Percentiles rank a stretch among this genome's conserved stretches.
Evolutionary conservation across 2,797 vertebrate genomes (phyloP).

Genomic region (Manis javanica): DNA sequence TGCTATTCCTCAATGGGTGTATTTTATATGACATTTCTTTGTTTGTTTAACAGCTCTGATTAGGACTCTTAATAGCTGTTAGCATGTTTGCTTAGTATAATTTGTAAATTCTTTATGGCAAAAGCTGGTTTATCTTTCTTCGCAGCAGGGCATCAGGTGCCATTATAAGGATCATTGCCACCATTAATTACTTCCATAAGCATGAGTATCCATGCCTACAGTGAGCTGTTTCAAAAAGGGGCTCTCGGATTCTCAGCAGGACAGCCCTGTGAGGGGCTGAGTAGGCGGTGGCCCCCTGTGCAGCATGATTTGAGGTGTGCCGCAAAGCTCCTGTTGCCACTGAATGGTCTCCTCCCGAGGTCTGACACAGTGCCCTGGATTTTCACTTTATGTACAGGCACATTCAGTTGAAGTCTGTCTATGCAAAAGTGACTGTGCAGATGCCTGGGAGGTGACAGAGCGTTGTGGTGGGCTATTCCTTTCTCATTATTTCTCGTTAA

Average conservation of each 20-base stretch:
- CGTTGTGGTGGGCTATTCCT: background rate
- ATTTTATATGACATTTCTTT: conserved; percentile 71
- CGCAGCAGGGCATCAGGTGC: conserved; percentile 63
- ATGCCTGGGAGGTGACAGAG: background rate
- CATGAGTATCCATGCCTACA: background rate
- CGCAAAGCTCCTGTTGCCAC: background rate
- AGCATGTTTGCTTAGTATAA: conserved; percentile 70
- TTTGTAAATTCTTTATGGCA: conserved; percentile 70
- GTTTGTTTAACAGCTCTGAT: conserved; percentile 76
- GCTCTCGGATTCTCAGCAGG: background rate
- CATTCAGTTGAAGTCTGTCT: background rate
- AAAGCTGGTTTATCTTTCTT: conserved; percentile 65
- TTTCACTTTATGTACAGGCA: background rate
- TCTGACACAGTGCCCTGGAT: conserved; percentile 43
- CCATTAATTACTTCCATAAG: conserved; percentile 63
- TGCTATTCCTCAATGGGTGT: conserved; percentile 56
- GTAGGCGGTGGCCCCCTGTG: background rate
- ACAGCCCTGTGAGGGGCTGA: background rate
- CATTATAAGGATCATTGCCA: conserved; percentile 44
- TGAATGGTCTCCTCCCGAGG: background rate
- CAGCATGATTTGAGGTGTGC: background rate
- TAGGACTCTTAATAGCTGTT: conserved; percentile 70
- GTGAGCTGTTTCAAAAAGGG: background rate
- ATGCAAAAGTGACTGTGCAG: background rate
- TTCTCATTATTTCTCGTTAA: background rate